Base-by-base conservation (phyloP, 2,113 vertebrate genomes). In the Pangasianodon hypophthalmus region DNA sequence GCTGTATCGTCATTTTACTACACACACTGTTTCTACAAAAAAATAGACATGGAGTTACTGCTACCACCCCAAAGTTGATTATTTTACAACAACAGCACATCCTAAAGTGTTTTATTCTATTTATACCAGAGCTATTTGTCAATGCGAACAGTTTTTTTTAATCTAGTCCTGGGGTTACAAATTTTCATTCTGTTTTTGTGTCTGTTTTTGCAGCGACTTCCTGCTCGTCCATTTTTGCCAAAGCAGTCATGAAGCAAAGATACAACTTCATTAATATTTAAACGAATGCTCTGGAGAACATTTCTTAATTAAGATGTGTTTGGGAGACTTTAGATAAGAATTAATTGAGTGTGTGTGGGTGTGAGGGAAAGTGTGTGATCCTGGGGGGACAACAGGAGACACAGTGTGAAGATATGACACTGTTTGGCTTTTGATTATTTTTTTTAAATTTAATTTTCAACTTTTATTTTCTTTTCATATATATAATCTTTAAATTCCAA, bases 301-400 rank as follows among this genome's bases (percentile, higher is more conserved):
- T 60, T 84, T 37, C 85, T 77, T 89, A 89, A 87, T 83, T 91
- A 87, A 81, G 85, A 89, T 81, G 85, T 60, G 37, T 69, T 88
- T 41, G 29, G 58, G 26, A 79, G 71, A 50, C 86, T 85, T 85
- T 60, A 80, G 64, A 91, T 91, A 89, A 71, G 67, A 52, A 56
- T n/a, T 77, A 56, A 80, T 48, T 87, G 91, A 54, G 52, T 37
- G 87, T 89, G 89, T 29, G 60, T 37, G 87, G 37, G 75, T 41
- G 41, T 54, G 84, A 24, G 50, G 56, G 80, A 46, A 79, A 64
- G 86, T 85, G 79, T 79, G 67, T 79, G 86, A 64, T 84, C 37
- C 81, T 44, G 26, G 19, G 10, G 69, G 69, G 73, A 46, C 21
- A 77, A 50, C 11, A 48, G 44, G 10, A 29, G 75, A 48, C 24